phyloP scores from a whole-genome alignment of 2,113 vertebrate genomes.

The Mobula hypostoma region DNA sequence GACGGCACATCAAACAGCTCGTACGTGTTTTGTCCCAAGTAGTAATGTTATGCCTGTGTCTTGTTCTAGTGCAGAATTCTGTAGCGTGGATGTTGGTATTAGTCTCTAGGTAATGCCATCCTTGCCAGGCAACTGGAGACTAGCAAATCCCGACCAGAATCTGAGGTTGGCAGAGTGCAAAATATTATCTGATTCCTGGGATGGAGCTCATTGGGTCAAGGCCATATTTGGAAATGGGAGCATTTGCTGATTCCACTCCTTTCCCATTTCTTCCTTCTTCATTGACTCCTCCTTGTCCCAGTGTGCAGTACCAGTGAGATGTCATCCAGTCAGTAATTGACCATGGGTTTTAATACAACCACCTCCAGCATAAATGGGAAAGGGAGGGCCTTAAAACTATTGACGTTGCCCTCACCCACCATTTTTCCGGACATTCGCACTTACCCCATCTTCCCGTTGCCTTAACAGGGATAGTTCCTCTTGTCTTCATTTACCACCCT shows the following conservation, averaged over 20 bases:
- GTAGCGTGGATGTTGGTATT: neutral
- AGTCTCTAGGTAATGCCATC: neutral
- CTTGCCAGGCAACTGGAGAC: slow-evolving; percentile 6
- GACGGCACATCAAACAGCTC: neutral
- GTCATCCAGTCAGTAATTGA: neutral
- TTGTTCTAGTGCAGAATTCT: neutral
- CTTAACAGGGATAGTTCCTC: too few species aligned
- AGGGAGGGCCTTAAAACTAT: neutral
- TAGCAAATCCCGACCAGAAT: neutral
- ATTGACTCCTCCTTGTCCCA: neutral
- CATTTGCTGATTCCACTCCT: neutral
- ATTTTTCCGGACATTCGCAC: too few species aligned
- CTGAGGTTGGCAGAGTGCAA: neutral
- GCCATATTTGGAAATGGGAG: neutral
- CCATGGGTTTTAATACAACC: too few species aligned
- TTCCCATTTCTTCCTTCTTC: neutral
- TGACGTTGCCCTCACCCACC: too few species aligned
- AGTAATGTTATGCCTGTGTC: neutral
- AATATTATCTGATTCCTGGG: neutral
- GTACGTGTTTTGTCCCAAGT: neutral
- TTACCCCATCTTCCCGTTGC: too few species aligned
- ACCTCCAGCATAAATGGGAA: neutral
- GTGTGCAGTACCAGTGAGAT: neutral
- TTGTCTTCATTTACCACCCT: too few species aligned
- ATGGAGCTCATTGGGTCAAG: neutral